phyloP scores from a whole-genome alignment of 2,113 vertebrate species.

The Antechinus stuartii region DNA sequence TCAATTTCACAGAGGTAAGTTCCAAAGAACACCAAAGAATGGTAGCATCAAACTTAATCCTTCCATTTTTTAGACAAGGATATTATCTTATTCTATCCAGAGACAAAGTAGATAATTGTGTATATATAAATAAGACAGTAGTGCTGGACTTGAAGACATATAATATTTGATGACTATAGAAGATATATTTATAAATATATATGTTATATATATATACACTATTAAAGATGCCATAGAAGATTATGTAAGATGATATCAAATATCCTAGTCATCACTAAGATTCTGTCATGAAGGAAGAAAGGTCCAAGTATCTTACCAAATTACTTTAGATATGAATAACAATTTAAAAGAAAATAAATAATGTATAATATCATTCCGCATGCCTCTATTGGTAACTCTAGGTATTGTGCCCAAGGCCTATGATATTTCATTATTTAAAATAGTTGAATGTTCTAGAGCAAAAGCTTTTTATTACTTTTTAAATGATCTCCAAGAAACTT shows the following conservation, averaged over 20 bases:
- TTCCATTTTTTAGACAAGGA: background rate
- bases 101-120: background rate
- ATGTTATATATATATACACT: background rate
- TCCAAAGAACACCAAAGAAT: background rate
- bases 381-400: background rate
- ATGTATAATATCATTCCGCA: background rate
- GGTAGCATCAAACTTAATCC: background rate
- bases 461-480: background rate
- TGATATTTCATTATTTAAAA: background rate
- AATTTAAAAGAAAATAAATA: background rate
- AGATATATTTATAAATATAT: no score
- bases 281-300: background rate
- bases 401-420: background rate
- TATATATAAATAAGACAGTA: background rate
- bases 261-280: background rate
- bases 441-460: background rate
- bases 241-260: background rate
- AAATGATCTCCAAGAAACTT: background rate
- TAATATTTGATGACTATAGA: no score
- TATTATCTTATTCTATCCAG: background rate
- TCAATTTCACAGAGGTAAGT: background rate
- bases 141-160: no score
- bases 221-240: background rate
- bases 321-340: background rate
- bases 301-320: background rate